Evolutionary conservation across 1,140 invertebrate species (phyloP).

Genomic region (Pachyrhynchus sulphureomaculatus): DNA sequence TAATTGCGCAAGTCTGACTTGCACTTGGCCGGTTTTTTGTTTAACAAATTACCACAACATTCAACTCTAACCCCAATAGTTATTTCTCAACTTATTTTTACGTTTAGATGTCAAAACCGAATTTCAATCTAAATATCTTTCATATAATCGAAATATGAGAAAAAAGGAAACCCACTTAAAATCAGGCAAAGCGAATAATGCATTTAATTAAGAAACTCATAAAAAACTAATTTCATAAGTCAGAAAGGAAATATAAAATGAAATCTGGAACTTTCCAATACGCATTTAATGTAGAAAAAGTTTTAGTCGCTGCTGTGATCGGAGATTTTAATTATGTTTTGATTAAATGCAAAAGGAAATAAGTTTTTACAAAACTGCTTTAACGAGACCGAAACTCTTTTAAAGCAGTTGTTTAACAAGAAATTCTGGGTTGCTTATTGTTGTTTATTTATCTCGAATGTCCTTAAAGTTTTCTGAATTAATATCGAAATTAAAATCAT

Average conservation of each 20-base stretch:
- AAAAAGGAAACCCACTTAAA: conserved; percentile 7
- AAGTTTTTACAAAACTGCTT: not conserved
- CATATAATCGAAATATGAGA: not conserved
- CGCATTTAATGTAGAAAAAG: conserved; percentile 18
- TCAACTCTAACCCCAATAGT: no score
- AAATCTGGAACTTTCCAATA: conserved; percentile 25
- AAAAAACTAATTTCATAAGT: conserved; percentile 32
- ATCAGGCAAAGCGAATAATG: conserved; percentile 26
- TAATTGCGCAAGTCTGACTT: no score
- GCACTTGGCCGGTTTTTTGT: no score
- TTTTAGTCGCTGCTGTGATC: conserved; percentile 8
- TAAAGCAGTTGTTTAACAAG: not conserved
- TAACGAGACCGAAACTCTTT: not conserved
- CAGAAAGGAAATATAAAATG: conserved; percentile 21
- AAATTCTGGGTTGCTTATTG: not conserved
- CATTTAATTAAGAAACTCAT: conserved; percentile 31
- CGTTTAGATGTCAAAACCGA: conserved; percentile 9
- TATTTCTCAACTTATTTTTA: not conserved
- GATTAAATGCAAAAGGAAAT: conserved; percentile 5
- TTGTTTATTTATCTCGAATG: not conserved
- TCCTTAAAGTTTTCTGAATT: not conserved
- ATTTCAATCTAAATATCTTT: conserved; percentile 17
- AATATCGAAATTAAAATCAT: not conserved
- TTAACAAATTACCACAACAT: no score
- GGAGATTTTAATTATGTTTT: conserved; percentile 20